A percentile compares a stretch with the other conserved stretches of the same genome.
Evolutionary conservation across 2,888 invertebrate species (phyloP).

Genomic region (Callosobruchus maculatus): DNA sequence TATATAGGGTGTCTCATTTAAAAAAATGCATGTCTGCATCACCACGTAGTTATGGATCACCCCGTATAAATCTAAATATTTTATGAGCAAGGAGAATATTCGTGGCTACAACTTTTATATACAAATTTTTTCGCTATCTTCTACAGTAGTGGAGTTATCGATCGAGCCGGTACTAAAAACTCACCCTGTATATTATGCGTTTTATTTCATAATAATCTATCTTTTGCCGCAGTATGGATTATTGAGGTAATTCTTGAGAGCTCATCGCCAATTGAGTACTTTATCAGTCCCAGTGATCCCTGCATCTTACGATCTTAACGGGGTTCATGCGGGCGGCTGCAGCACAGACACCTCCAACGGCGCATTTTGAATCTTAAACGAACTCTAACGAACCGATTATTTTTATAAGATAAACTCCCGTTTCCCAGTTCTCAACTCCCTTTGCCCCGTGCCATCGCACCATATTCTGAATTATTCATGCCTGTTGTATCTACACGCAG

Average conservation of each 20-base stretch:
- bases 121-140: too few species aligned
- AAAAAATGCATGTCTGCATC: too few species aligned
- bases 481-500: not conserved
- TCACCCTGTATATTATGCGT: too few species aligned
- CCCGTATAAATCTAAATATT: too few species aligned
- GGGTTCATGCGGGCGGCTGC: constrained; percentile 37
- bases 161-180: too few species aligned
- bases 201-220: too few species aligned
- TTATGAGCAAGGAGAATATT: too few species aligned
- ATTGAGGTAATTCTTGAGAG: not conserved
- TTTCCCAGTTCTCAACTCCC: constrained; percentile 15
- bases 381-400: constrained; percentile 42
- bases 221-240: too few species aligned
- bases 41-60: too few species aligned
- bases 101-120: too few species aligned
- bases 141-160: too few species aligned
- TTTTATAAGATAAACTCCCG: constrained; percentile 36
- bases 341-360: constrained; percentile 33
- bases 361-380: constrained; percentile 39
- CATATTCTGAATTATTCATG: constrained; percentile 28
- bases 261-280: not conserved
- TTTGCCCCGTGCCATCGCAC: constrained; percentile 7
- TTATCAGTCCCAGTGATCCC: not conserved
- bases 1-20: too few species aligned
- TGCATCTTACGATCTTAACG: not conserved